Base-by-base conservation (phyloP, 2,113 vertebrate species). In the Prietella phreatophila region DNA sequence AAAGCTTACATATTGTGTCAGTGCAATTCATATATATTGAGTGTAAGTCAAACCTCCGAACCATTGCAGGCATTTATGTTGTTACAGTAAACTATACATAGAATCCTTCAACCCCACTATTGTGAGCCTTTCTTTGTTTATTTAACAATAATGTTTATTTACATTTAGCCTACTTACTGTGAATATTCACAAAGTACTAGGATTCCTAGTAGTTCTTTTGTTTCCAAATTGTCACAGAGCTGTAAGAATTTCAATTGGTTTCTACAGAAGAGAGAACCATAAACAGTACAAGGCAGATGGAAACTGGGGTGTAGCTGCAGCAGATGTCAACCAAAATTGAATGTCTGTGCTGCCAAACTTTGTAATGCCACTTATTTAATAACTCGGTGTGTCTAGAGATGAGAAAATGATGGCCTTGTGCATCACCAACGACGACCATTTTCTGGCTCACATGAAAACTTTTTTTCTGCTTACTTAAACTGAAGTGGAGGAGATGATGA, bases 21-120 rank as follows among this genome's bases (percentile, higher is more conserved):
- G 7, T 30, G 15, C 17, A 8, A 55, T 80, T 55, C 15, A 55
- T 80, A 30, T 19, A 50, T 22, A 50, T 14, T 47, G 4, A 47
- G 73, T 5, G 0, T 22, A 42, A 5, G 7, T 55, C 27, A 0
- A 79, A 33, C 14, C 7, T 27, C 20, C 10, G 14, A 58, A 39
- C 11, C 4, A 82, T 22, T 39, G 2, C 80, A 82, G 20, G 20
- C 30, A 25, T 25, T 82, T 13, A 9, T 82, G 30, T 82, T 60
- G 79, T 60, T 58, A 60, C 55, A 58, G 55, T 82, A 82, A 82
- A 82, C 55, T 82, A 82, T 80, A 80, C 78, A 55, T 58, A 36
- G 55, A 58, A 58, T 81, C 7, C 0, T 3, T 82, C 17, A 58
- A 19, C 36, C 39, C 79, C 53, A 82, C 30, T 60, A 36, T 36